Evolutionary conservation across 2,113 vertebrate species (phyloP).

Genomic region (Hippocampus zosterae): DNA sequence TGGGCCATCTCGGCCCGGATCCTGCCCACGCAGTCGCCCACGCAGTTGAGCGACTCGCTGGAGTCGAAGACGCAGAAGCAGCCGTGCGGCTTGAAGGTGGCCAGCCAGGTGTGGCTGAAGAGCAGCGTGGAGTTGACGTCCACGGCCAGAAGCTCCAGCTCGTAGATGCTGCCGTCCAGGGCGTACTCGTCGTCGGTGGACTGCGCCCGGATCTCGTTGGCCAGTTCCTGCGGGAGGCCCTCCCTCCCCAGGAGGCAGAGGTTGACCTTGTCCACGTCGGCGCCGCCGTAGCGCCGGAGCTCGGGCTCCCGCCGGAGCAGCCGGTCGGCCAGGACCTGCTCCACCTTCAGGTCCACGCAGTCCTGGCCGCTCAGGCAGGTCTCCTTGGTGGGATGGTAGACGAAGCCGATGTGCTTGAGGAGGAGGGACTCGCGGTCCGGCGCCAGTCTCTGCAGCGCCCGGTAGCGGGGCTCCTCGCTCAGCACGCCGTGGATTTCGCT

Average conservation of each 20-base stretch:
- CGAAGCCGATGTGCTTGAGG: conserved; percentile 99
- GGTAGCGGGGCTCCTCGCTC: conserved; percentile 95
- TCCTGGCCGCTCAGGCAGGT: conserved; percentile 94
- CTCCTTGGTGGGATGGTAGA: conserved; percentile 98
- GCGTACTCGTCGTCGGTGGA: conserved; percentile 98
- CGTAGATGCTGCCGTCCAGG: conserved; percentile 97
- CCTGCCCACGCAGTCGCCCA: conserved; percentile 91
- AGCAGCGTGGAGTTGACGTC: conserved; percentile 91
- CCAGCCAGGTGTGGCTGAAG: conserved; percentile 87
- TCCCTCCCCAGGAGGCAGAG: conserved; percentile 95
- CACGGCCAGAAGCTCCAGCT: conserved; percentile 88
- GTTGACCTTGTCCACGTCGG: conserved; percentile 94
- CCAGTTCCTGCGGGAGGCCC: conserved; percentile 91
- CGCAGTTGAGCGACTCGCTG: conserved; percentile 92
- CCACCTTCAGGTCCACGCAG: conserved; percentile 94
- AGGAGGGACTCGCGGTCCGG: conserved; percentile 95
- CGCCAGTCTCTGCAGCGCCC: conserved; percentile 96
- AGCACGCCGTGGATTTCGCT: conserved; percentile 94
- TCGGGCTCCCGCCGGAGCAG: conserved; percentile 86
- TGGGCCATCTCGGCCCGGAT: conserved; percentile 89
- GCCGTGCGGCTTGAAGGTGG: conserved; percentile 92
- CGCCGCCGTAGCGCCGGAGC: conserved; percentile 91
- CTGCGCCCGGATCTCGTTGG: conserved; percentile 95
- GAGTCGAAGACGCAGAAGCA: conserved; percentile 98
- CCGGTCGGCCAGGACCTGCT: conserved; percentile 89